phyloP scores from a whole-genome alignment of 1,140 invertebrate species.

The Pinna nobilis region DNA sequence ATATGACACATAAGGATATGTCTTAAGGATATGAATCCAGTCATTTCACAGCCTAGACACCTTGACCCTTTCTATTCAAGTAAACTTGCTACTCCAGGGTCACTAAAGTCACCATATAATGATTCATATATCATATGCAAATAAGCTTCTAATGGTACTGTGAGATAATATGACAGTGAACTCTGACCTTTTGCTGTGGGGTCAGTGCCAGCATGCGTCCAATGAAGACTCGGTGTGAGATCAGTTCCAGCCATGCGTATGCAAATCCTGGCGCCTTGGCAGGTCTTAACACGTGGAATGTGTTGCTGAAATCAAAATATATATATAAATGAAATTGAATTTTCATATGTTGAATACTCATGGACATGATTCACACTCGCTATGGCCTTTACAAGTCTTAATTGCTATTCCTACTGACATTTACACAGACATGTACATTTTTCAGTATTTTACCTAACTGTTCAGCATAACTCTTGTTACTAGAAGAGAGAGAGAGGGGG shows the following conservation, averaged over 20 bases:
- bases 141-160: background rate
- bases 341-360: background rate
- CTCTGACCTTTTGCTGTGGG: constrained; percentile 79
- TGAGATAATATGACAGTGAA: background rate
- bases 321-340: background rate
- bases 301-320: constrained; percentile 83
- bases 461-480: too few relatives aligned
- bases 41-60: too few relatives aligned
- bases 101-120: background rate
- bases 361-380: background rate
- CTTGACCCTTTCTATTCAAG: too few relatives aligned
- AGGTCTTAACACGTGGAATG: constrained; percentile 88
- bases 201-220: constrained; percentile 93
- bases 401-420: too few relatives aligned
- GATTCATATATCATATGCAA: background rate
- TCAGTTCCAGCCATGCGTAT: constrained; percentile 98
- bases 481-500: too few relatives aligned
- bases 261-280: constrained; percentile 97
- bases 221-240: constrained; percentile 97
- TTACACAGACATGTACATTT: too few relatives aligned
- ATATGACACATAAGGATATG: too few relatives aligned
- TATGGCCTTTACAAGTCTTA: too few relatives aligned
- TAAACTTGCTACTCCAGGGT: background rate
- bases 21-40: too few relatives aligned
- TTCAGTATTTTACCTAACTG: too few relatives aligned